Conservation (phyloP, 2,888 invertebrate genomes). For the Callosobruchus maculatus region DNA sequence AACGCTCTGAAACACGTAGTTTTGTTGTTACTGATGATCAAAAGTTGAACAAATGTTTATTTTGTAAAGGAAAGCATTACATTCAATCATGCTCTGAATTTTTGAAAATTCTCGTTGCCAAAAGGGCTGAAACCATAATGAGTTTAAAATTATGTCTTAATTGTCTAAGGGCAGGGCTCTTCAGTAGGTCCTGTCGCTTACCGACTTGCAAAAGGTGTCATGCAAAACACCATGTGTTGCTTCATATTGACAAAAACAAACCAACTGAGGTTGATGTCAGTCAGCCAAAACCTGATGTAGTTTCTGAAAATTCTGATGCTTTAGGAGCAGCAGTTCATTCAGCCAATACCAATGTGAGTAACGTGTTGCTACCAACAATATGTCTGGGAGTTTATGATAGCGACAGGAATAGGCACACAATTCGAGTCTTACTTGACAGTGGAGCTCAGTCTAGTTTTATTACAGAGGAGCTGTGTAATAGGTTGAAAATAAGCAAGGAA, state of each 20-base stretch:
- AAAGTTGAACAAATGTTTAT: constrained; percentile 7
- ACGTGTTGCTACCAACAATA: constrained; percentile 9
- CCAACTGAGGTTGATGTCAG: neutral
- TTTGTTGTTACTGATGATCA: constrained; percentile 5
- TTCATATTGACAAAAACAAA: constrained; percentile 7
- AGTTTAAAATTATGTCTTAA: constrained; percentile 12
- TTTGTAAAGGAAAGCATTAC: constrained; percentile 15
- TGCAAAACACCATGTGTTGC: constrained; percentile 7
- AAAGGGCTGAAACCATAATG: constrained; percentile 11
- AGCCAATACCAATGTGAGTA: constrained; percentile 6
- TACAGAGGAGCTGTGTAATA: neutral
- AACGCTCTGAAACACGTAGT: neutral
- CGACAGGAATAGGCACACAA: constrained; percentile 6
- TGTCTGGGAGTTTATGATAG: constrained; percentile 6
- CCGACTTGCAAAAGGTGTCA: constrained; percentile 10
- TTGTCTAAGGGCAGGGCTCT: constrained; percentile 11
- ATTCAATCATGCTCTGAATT: constrained; percentile 13
- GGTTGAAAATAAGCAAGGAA: neutral
- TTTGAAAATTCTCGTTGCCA: constrained; percentile 10
- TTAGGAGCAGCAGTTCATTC: neutral
- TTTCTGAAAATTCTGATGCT: neutral
- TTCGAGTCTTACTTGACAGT: constrained; percentile 6
- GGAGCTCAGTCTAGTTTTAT: constrained; percentile 4
- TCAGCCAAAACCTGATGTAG: neutral
- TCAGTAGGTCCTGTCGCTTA: constrained; percentile 9